These are phyloP conservation scores for Margarornis squamiger DNA, from an alignment of 2,797 vertebrate species.

Conservation along the genomic window DNA sequence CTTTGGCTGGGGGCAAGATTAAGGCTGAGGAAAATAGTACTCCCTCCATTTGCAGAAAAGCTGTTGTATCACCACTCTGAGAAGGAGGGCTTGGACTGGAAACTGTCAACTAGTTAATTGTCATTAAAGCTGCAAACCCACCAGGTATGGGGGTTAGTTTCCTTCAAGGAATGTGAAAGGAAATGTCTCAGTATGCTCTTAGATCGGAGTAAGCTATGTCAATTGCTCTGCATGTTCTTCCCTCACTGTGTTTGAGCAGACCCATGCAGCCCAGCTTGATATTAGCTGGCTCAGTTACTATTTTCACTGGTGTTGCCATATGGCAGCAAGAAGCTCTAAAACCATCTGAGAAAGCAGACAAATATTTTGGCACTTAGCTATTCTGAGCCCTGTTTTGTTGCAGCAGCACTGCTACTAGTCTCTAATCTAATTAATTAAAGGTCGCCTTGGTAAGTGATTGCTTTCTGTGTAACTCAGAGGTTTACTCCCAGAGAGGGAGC, in stretches of 20 bases:
- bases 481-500: background rate
- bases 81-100: background rate
- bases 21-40: background rate
- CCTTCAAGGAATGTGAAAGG: background rate
- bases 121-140: background rate
- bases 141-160: background rate
- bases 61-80: background rate
- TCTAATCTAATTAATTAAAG: background rate
- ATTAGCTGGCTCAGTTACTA: background rate
- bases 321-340: background rate
- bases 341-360: background rate
- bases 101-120: background rate
- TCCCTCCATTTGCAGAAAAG: background rate
- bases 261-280: background rate
- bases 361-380: background rate
- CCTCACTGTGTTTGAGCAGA: background rate
- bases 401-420: background rate
- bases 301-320: background rate
- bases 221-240: background rate
- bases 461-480: background rate
- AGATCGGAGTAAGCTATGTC: background rate
- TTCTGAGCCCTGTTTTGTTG: background rate
- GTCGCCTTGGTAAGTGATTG: background rate
- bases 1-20: background rate
- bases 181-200: background rate